Base-by-base conservation (phyloP, 37 sponge, comb jelly and placozoan species). In the Tethya wilhelma region DNA sequence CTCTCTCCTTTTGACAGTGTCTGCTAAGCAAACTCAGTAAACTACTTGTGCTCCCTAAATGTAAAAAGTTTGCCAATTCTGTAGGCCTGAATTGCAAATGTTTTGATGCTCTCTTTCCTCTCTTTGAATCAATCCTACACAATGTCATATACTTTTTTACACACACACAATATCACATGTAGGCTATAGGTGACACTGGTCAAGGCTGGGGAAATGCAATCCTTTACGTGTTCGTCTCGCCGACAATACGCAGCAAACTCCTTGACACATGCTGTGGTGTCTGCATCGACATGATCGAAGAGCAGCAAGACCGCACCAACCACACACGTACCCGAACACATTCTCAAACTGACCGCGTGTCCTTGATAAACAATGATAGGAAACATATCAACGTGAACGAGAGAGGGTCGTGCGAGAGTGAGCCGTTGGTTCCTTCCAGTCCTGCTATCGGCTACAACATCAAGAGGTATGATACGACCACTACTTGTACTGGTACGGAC, bases 191-290 rank as follows among this genome's bases (percentile, higher is more conserved):
- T 71, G 93, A 92, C 36, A 80, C 85, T n/a, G 84, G 85, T 23
- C 93, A 92, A 44, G 93, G 93, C 9, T 92, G 93, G 93, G 75
- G 71, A 46, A 92, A 92, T 64, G 85, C 81, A 44, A 56, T 92
- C 29, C 77, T 92, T 44, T 92, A 83, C 64, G 62, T 92, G 1
- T 79, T 92, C 38, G 59, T 75, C 44, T 80, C 89, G 49, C 84
- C 79, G 26, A 78, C 60, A 17, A 83, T 89, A 19, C 62, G 89
- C 23, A 23, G 58, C 38, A 38, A 71, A 31, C 59, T 87, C 9
- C 29, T 80, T 7, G 26, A 6, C 19, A 38, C 38, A 7, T 49
- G 34, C 66, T 78, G 79, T 29, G 67, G 67, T 7, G 32, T 17
- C 4, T 78, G 79, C 46, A 37, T 33, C 9, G 66, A 34, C 0